Percentiles rank a stretch among this genome's conserved stretches.
Evolutionary conservation across 2,113 vertebrate genomes (phyloP).

Genomic region (Nothoprocta pentlandii): DNA sequence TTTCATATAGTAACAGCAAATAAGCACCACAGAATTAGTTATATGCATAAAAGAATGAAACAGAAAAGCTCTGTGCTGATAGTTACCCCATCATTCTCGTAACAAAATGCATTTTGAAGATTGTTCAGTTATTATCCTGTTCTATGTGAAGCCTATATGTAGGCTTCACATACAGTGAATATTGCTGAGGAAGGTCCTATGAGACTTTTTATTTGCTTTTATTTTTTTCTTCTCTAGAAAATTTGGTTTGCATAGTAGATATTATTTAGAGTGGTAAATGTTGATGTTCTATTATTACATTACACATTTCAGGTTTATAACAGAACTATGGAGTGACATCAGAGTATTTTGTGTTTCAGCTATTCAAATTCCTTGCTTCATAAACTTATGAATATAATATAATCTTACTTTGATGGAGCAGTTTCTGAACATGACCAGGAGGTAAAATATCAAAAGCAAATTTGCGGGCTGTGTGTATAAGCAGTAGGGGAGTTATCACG

Average conservation of each 20-base stretch:
- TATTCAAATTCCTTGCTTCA: slow-evolving; percentile 24
- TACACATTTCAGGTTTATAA: slow-evolving; percentile 5
- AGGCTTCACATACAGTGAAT: neutral
- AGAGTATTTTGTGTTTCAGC: neutral
- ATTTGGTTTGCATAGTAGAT: neutral
- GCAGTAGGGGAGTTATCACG: neutral
- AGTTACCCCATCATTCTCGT: neutral
- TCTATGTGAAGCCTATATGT: neutral
- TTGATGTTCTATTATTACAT: neutral
- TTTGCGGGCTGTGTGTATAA: neutral
- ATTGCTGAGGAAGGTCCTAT: neutral
- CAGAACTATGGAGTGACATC: neutral
- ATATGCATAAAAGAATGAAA: neutral
- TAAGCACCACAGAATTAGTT: neutral
- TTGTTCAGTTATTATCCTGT: neutral
- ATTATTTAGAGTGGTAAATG: neutral
- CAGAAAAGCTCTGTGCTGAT: neutral
- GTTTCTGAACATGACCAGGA: neutral
- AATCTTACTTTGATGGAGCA: neutral
- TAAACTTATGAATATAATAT: slow-evolving; percentile 31
- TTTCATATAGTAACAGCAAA: neutral
- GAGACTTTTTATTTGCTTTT: neutral
- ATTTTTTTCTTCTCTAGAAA: neutral
- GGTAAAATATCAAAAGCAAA: slow-evolving; percentile 22
- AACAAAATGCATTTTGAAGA: slow-evolving; percentile 1